Percentiles rank a stretch among this genome's conserved stretches.
phyloP scores from a whole-genome alignment of 2,797 vertebrate genomes.

The Danio aesculapii region DNA sequence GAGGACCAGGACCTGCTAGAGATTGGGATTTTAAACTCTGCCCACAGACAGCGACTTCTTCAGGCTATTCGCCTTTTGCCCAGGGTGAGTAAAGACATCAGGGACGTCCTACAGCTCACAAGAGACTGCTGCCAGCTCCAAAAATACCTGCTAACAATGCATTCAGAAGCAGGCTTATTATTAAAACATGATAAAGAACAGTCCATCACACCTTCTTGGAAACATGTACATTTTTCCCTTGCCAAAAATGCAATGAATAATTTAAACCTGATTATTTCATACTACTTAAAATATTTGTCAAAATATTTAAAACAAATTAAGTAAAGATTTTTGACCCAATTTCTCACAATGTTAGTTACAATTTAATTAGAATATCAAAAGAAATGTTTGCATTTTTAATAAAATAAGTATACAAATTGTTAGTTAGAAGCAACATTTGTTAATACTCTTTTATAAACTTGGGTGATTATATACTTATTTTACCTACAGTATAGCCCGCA shows the following conservation, averaged over 20 bases:
- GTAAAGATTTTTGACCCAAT: too few relatives aligned
- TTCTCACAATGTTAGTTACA: too few relatives aligned
- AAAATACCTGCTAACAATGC: background rate
- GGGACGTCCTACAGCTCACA: background rate
- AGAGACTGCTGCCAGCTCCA: background rate
- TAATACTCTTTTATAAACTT: too few relatives aligned
- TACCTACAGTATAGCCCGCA: too few relatives aligned
- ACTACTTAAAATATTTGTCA: too few relatives aligned
- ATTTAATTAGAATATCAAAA: too few relatives aligned
- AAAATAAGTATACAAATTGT: too few relatives aligned
- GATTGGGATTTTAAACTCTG: constrained; percentile 97
- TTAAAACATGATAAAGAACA: background rate
- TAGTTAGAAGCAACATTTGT: too few relatives aligned
- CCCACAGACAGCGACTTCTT: constrained; percentile 95
- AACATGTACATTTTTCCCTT: background rate
- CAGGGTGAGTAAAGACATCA: constrained; percentile 80
- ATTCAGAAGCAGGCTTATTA: background rate
- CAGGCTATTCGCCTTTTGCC: constrained; percentile 97
- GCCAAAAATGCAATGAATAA: background rate
- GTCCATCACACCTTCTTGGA: background rate
- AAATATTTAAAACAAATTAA: too few relatives aligned
- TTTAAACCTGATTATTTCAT: too few relatives aligned
- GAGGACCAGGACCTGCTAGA: constrained; percentile 98
- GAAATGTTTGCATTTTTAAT: too few relatives aligned
- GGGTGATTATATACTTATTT: too few relatives aligned